Evolutionary conservation across 2,113 vertebrate species (phyloP), one percentile per base, ranked within the genome.

Genomic region (Anoplopoma fimbria): DNA sequence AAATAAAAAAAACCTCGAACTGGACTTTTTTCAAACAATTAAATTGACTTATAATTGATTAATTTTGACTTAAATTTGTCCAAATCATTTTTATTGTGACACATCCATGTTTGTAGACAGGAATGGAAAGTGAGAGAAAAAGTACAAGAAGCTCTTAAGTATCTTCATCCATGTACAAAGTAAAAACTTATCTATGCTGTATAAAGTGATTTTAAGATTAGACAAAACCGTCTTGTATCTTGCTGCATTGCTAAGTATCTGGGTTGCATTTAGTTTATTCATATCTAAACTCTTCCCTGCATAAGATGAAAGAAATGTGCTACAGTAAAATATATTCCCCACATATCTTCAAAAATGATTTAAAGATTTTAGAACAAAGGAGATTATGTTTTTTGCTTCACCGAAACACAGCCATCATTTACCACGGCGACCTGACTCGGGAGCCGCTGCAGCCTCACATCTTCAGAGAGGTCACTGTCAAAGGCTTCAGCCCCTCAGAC

Each of bases 371-470:
- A 15, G 34, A 60, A n/a, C 21, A 23, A 57, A 79, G 21, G 3
- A 74, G 60, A 15, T 49, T 8, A 9, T 42, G 2, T 2, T 65
- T 72, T 69, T 70, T 93, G 95, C 91, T 93, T 81, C 51, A 49
- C 36, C 23, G 62, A 3, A 33, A 1, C 94, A 79, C 94, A 99
- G 94, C 98, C 93, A 93, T 96, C 85, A 97, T 99, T 93, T 95
- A 94, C 88, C 95, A 96, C 85, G 95, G 95, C 23, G 94, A 96
- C 89, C 86, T 96, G 61, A 96, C 94, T 6, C 91, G 95, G 88
- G 92, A 94, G 49, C 95, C 94, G 6, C 89, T 95, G 64, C 91
- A 94, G 84, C 95, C 95, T 0, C 93, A 93, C 27, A 95, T 42
- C 40, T 42, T 42, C 40, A 42, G 40, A 42, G 40, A 9, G 40